These are phyloP conservation scores for Porites cylindrica DNA, from an alignment of 92 coral and sea anemone species.

Conservation along the genomic window DNA sequence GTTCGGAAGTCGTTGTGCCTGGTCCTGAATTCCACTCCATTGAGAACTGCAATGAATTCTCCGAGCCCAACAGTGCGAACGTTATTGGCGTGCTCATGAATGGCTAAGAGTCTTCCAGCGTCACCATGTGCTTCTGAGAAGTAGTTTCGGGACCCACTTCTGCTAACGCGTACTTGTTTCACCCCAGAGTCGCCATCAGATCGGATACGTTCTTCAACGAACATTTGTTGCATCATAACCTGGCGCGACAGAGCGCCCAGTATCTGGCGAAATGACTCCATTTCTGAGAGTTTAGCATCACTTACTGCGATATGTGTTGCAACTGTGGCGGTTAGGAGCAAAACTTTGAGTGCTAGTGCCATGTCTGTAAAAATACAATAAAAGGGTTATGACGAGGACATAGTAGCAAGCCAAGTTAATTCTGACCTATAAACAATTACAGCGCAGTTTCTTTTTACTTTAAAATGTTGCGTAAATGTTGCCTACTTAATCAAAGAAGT, in stretches of 20 bases:
- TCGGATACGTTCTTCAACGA: slow-evolving; percentile 78
- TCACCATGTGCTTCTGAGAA: slow-evolving; percentile 60
- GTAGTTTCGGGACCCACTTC: slow-evolving; percentile 74
- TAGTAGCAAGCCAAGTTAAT: too few relatives aligned
- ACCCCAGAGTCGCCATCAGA: slow-evolving; percentile 90
- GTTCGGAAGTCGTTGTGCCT: slow-evolving; percentile 90
- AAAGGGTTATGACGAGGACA: too few relatives aligned
- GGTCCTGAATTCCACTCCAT: slow-evolving; percentile 49
- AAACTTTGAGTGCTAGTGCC: too few relatives aligned
- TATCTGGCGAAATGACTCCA: slow-evolving; percentile 41
- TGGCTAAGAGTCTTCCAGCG: slow-evolving; percentile 58
- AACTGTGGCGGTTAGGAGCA: too few relatives aligned
- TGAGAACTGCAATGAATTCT: slow-evolving; percentile 83
- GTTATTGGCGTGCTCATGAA: slow-evolving; percentile 89
- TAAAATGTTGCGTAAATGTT: too few relatives aligned
- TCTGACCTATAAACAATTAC: too few relatives aligned
- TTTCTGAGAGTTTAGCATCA: slow-evolving; percentile 3
- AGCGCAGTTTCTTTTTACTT: too few relatives aligned
- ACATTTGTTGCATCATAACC: slow-evolving; percentile 80
- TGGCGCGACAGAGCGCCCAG: slow-evolving; percentile 78
- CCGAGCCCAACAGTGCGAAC: slow-evolving; percentile 89
- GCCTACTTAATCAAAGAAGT: too few relatives aligned
- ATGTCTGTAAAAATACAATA: too few relatives aligned
- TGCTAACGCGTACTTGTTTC: slow-evolving; percentile 70
- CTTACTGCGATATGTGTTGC: too few relatives aligned